phyloP scores from a whole-genome alignment of 2,797 vertebrate species.

The Schizothorax lantsangensis region DNA sequence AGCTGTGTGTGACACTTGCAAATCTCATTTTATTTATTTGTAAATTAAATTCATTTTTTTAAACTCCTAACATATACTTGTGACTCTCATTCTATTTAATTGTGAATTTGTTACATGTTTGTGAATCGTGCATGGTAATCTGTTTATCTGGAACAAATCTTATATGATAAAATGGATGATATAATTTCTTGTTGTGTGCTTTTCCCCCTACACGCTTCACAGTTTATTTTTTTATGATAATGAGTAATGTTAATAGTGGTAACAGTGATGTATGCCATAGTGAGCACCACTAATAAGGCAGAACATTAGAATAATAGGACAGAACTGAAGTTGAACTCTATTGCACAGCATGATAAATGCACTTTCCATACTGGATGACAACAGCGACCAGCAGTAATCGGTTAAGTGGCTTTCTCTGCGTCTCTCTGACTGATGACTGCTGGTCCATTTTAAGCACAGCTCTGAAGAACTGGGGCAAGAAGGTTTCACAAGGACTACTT shows the following conservation, averaged over 20 bases:
- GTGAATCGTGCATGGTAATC: background rate
- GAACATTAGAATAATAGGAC: background rate
- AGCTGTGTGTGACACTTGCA: too few relatives aligned
- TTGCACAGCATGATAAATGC: constrained; percentile 4
- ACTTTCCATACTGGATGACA: background rate
- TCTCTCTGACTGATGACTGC: background rate
- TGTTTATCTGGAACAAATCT: background rate
- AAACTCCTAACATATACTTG: background rate
- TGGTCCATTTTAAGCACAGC: constrained; percentile 41
- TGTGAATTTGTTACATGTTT: background rate
- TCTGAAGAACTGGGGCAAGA: constrained; percentile 30
- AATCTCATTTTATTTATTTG: background rate
- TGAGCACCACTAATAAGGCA: background rate
- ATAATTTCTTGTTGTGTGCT: background rate
- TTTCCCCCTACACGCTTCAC: background rate
- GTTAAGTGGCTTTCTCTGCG: background rate
- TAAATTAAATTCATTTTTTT: background rate
- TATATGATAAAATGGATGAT: too few relatives aligned
- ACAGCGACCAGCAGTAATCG: background rate
- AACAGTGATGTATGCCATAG: background rate
- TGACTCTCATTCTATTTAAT: background rate
- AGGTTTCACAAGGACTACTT: constrained; percentile 31
- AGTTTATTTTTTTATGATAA: too few relatives aligned
- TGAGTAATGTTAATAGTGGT: background rate
- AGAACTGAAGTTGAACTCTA: background rate